These are phyloP conservation scores for Apodemia hepburni DNA, from an alignment of 2,888 invertebrate genomes.

Conservation along the genomic window DNA sequence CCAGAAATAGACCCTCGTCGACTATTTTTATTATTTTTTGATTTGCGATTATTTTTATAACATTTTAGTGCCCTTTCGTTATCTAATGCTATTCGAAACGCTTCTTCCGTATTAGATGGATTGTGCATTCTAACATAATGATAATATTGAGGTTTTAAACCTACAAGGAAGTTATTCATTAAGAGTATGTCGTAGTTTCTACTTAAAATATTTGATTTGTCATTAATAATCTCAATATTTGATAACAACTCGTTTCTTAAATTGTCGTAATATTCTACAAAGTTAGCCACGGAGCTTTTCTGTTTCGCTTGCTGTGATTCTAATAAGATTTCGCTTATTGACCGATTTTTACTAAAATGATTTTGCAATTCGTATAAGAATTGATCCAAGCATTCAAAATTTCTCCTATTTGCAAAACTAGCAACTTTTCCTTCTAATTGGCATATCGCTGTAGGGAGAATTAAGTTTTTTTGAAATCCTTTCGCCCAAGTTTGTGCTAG, in stretches of 20 bases:
- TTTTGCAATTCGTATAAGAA: neutral
- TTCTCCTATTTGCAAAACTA: neutral
- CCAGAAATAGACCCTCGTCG: neutral
- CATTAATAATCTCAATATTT: neutral
- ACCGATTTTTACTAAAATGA: neutral
- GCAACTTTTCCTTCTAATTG: neutral
- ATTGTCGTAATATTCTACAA: neutral
- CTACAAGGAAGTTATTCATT: neutral
- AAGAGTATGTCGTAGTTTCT: neutral
- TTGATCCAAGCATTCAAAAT: neutral
- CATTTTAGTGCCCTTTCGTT: neutral
- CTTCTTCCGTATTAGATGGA: neutral
- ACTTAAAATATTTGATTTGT: neutral
- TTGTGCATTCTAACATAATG: neutral
- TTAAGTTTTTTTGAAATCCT: neutral
- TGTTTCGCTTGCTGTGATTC: neutral
- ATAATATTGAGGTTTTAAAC: neutral
- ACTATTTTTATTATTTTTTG: no score
- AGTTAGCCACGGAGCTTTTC: neutral
- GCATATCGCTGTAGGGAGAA: neutral
- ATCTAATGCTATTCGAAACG: neutral
- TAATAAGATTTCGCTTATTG: slow-evolving; percentile 2
- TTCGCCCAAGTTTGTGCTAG: neutral
- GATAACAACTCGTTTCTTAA: neutral
- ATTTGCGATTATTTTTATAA: no score